These are phyloP conservation scores for Pristis pectinata DNA, from an alignment of 2,797 vertebrate genomes.

Conservation along the genomic window DNA sequence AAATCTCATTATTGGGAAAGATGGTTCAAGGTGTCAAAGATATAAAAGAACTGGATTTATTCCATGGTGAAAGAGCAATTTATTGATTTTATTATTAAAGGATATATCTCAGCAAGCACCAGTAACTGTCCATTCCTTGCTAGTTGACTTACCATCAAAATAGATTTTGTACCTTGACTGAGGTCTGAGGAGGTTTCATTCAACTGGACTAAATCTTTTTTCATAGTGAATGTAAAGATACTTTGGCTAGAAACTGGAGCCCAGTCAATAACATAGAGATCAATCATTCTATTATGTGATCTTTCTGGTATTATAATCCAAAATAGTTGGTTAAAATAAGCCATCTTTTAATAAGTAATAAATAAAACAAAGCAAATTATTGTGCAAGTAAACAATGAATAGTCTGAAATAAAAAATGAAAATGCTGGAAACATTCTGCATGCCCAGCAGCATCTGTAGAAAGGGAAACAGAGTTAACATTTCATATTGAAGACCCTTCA, in stretches of 20 bases:
- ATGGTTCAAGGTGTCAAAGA: background rate
- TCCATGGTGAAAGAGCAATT: background rate
- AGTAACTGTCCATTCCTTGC: background rate
- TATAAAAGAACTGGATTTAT: background rate
- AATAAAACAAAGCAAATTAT: no score
- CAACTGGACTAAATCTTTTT: background rate
- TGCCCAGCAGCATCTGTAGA: no score
- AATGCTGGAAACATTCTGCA: no score
- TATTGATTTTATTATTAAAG: slow-evolving; percentile 24
- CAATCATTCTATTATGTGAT: background rate
- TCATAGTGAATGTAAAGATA: background rate
- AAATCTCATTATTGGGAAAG: background rate
- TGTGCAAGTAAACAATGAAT: no score
- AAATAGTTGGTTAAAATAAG: background rate
- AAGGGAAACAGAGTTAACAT: no score
- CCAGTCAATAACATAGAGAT: background rate
- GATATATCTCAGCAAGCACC: background rate
- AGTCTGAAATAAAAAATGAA: no score
- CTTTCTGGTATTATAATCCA: background rate
- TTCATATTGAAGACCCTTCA: no score
- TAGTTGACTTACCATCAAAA: background rate
- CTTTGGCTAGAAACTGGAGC: background rate
- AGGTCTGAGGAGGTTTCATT: background rate
- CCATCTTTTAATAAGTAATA: no score
- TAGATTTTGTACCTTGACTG: background rate